Evolutionary conservation across 2,888 invertebrate genomes (phyloP), one percentile per base, ranked within the genome.

Genomic region (Selenia dentaria): DNA sequence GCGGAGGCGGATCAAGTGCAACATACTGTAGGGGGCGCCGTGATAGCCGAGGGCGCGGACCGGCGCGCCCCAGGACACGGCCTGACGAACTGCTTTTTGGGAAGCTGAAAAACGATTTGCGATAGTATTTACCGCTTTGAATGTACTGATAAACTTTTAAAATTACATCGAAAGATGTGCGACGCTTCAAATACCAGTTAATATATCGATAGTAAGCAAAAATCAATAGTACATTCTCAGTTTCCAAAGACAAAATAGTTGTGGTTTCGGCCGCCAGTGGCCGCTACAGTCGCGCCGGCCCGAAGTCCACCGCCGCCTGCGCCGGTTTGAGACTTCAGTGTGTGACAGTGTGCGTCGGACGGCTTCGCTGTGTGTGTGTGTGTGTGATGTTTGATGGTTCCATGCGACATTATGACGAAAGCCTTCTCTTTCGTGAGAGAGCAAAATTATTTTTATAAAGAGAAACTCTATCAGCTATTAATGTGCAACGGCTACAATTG

Each of bases 1-100:
- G 91, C 96, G 96, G 92, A 95, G 96, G 93, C 96, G 95, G 93
- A 93, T 96, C 92, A 97, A 96, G 92, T 97, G 97, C 93, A 93
- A 93, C 87, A 95, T 97, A 90, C 93, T 97, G 92, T 97, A 96
- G 95, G 27, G 22, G 6, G 3, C 12, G n/a, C 25, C 2, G n/a
- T n/a, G n/a, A n/a, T n/a, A n/a, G n/a, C 14, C 20, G 20, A 6
- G 20, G 20, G 22, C 22, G 2, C 31, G 20, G 14, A 13, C 13
- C 32, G 22, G 22, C 8, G 22, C 28, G 10, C 3, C 18, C n/a
- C 4, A 9, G 18, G 31, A 5, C 22, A 26, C 11, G n/a, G 24
- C 11, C 28, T 2, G 2, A 27, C 28, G 12, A 5, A 13, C 34
- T 14, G 25, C 9, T 8, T 9, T 14, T 10, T 6, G 8, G 1